Conservation (phyloP, 2,113 vertebrate species). For the cattle (Bos taurus) region ARS-UCD2.0 NC_037338.1:18623501-18624000, state of each 20-base stretch:
- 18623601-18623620: background rate
- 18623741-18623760: background rate
- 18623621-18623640: slow-evolving; percentile 2
- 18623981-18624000: background rate
- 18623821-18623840: background rate
- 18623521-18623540: background rate
- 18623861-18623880: background rate
- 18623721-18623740: background rate
- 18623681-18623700: background rate
- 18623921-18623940: background rate
- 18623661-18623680: background rate
- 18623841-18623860: background rate
- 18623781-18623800: background rate
- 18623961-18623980: background rate
- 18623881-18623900: background rate
- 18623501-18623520: slow-evolving; percentile 6
- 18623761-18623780: background rate
- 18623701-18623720: background rate
- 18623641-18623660: background rate
- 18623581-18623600: background rate
- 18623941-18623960: background rate
- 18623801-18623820: background rate
- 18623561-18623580: background rate
- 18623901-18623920: background rate
- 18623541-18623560: background rate